Base-by-base conservation (phyloP, 2,888 invertebrate species). In the Drosophila subsilvestris region DNA sequence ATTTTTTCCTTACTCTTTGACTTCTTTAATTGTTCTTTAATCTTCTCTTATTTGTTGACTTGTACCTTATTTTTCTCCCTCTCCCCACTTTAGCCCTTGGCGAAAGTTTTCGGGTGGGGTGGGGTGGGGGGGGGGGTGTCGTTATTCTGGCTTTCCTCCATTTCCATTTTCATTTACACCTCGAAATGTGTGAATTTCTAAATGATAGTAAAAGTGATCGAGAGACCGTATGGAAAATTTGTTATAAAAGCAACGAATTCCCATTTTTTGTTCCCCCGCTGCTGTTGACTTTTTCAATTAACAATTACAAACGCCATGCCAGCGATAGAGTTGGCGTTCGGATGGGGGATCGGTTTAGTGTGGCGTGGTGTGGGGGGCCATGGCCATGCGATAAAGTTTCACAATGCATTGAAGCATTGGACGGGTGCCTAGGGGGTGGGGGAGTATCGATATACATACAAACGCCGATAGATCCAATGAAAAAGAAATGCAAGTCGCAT, bases 281-380 rank as follows among this genome's bases (percentile, higher is more conserved):
- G 56, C 57, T 87, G 77, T 83, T 85, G 75, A 85, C 75, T 85
- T 67, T 82, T 75, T 79, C 82, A 85, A 83, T 87, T 83, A 83
- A 85, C 79, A 82, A 87, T 75, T 85, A 82, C 73, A 62, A 51
- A 63, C 44, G 42, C 29, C 50, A 45, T 43, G 32, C 43, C 48
- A 53, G 50, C 32, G 50, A 44, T 44, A 12, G 37, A 63, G 50
- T 50, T 61, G 29, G 37, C 14, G 25, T 27, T 54, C 37, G 43
- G 57, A 17, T 43, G 22, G 37, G 44, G 42, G n/a, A 32, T 20
- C 17, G 27, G 20, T 63, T 25, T 48, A 61, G 43, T 22, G 59
- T 61, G 45, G 32, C 32, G 58, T 60, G 44, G 63, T 60, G 43
- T 22, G 57, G 60, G 72, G 72, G 65, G 63, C 65, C 68, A 67